Conservation (phyloP, 1,140 invertebrate species). For the Protaetia brevitarsis region DNA sequence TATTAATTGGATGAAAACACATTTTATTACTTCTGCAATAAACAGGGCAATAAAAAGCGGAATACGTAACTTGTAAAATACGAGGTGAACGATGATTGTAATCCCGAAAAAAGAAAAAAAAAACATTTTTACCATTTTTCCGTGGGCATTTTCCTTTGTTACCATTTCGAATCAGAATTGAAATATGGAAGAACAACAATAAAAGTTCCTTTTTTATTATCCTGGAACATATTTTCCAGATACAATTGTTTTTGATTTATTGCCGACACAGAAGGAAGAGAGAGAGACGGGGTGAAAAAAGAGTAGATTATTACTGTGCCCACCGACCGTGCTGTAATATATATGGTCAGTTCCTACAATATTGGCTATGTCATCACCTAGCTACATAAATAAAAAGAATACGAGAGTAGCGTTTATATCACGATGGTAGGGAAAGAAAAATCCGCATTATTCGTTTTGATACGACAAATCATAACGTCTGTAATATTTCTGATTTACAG, state of each 20-base stretch:
- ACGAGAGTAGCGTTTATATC: neutral
- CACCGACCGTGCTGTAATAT: conserved; percentile 26
- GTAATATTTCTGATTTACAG: neutral
- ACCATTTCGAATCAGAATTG: conserved; percentile 11
- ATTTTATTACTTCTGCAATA: neutral
- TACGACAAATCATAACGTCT: neutral
- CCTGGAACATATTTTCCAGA: conserved; percentile 16
- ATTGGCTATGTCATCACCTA: conserved; percentile 33
- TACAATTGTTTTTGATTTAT: conserved; percentile 21
- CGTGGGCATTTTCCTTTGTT: neutral
- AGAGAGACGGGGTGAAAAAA: conserved; percentile 13
- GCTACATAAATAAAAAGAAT: conserved; percentile 30
- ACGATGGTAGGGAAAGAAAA: neutral
- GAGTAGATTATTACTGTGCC: conserved; percentile 20
- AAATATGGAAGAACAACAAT: conserved; percentile 17
- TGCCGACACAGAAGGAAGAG: conserved; percentile 19
- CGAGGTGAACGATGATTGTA: neutral
- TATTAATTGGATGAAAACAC: neutral
- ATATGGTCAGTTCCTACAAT: conserved; percentile 30
- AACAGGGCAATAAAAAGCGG: neutral
- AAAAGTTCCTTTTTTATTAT: conserved; percentile 13
- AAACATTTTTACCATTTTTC: neutral
- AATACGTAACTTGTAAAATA: neutral
- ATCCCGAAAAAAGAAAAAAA: neutral
- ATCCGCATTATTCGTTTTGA: conserved; percentile 6